phyloP scores from a whole-genome alignment of 2,888 invertebrate genomes.

The Aleiodes alternator region DNA sequence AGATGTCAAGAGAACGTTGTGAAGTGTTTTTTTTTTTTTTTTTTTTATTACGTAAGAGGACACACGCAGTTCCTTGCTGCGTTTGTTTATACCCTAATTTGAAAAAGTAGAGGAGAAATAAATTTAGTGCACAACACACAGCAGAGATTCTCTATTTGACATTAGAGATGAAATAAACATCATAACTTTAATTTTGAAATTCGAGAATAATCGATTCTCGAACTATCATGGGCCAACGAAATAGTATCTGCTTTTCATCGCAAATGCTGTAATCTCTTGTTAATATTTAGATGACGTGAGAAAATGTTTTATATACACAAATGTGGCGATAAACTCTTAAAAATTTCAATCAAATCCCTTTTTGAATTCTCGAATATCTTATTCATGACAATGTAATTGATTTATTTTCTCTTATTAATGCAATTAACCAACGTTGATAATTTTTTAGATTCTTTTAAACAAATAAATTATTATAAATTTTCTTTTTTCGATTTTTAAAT shows the following conservation, averaged over 20 bases:
- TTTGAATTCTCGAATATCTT: no score
- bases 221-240: not conserved
- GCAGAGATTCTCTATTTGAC: not conserved
- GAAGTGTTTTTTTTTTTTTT: slow-evolving; percentile 3
- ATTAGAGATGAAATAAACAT: slow-evolving; percentile 4
- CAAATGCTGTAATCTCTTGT: not conserved
- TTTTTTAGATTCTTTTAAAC: no score
- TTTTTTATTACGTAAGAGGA: not conserved
- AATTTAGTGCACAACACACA: not conserved
- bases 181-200: not conserved
- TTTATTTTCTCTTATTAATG: no score
- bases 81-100: slow-evolving; percentile 51
- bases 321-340: no score
- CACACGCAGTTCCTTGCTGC: slow-evolving; percentile 9
- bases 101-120: not conserved
- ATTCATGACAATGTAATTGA: no score
- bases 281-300: no score
- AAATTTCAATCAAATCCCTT: no score
- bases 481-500: no score
- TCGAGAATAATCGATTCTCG: not conserved
- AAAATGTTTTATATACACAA: no score
- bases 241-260: not conserved
- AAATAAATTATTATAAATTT: no score
- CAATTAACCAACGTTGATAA: no score
- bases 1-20: not conserved